phyloP scores from a whole-genome alignment of 2,888 invertebrate species.

The Ganaspis brasiliensis region DNA sequence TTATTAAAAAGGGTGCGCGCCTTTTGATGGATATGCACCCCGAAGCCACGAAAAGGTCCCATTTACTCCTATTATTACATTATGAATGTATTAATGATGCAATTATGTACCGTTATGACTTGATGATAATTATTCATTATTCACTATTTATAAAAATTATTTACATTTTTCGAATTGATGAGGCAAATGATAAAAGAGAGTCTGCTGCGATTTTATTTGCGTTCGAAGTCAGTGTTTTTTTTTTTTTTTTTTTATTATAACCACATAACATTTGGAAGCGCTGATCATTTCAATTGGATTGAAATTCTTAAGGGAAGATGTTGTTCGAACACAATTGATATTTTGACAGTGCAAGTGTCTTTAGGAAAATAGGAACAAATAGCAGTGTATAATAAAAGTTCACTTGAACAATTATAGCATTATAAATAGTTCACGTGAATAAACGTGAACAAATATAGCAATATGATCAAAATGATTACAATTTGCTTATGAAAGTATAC shows the following conservation, averaged over 20 bases:
- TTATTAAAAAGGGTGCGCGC: slow-evolving; percentile 36
- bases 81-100: not conserved
- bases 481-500: not conserved
- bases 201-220: slow-evolving; percentile 11
- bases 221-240: slow-evolving; percentile 24
- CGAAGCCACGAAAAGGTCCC: not conserved
- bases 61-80: not conserved
- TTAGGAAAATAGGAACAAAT: too few relatives aligned
- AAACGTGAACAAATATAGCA: too few relatives aligned
- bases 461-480: not conserved
- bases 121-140: not conserved
- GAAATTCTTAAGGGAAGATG: slow-evolving; percentile 32
- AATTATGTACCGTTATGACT: not conserved
- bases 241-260: not conserved
- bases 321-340: slow-evolving; percentile 30
- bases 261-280: slow-evolving; percentile 30
- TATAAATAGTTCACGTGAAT: too few relatives aligned
- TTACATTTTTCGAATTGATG: not conserved
- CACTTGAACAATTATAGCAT: too few relatives aligned
- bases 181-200: not conserved
- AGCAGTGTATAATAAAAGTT: too few relatives aligned
- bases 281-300: slow-evolving; percentile 33
- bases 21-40: slow-evolving; percentile 4
- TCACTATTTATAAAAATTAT: slow-evolving; percentile 21
- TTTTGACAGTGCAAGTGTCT: not conserved